Conservation (phyloP, 2,113 vertebrate genomes). For the Cyrtonyx montezumae region DNA sequence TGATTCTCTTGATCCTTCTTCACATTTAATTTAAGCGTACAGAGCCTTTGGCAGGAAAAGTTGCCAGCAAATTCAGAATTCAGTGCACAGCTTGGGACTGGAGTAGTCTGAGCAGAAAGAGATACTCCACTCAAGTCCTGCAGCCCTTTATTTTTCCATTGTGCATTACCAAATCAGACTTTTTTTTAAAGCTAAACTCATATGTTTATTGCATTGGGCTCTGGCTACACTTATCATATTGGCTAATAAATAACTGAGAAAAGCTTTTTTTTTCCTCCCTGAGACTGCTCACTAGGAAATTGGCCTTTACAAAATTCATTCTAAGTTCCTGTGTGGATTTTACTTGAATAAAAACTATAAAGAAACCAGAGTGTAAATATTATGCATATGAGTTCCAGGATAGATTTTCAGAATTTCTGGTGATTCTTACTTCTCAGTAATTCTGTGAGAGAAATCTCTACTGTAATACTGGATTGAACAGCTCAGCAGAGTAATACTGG, state of each 20-base stretch:
- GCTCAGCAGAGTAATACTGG: not conserved
- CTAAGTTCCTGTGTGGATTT: not conserved
- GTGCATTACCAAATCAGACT: not conserved
- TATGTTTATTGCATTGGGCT: not conserved
- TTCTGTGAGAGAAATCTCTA: not conserved
- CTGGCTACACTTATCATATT: not conserved
- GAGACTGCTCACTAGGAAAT: not conserved
- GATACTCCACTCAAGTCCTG: not conserved
- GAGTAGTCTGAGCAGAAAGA: not conserved
- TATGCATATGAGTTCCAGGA: not conserved
- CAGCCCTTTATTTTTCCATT: not conserved
- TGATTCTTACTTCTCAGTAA: constrained; percentile 1
- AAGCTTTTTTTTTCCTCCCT: not conserved
- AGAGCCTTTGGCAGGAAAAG: not conserved
- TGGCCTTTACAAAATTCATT: not conserved
- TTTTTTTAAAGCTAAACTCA: not conserved
- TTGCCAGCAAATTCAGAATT: not conserved
- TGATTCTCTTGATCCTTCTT: not conserved
- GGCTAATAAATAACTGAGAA: not conserved
- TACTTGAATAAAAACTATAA: not conserved
- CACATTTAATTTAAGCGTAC: not conserved
- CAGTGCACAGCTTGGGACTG: not conserved
- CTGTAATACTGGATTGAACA: not conserved
- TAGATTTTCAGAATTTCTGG: not conserved
- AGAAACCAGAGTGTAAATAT: not conserved